Conservation (phyloP, 2,797 vertebrate species). For the Myiothlypis chrysogaster region DNA sequence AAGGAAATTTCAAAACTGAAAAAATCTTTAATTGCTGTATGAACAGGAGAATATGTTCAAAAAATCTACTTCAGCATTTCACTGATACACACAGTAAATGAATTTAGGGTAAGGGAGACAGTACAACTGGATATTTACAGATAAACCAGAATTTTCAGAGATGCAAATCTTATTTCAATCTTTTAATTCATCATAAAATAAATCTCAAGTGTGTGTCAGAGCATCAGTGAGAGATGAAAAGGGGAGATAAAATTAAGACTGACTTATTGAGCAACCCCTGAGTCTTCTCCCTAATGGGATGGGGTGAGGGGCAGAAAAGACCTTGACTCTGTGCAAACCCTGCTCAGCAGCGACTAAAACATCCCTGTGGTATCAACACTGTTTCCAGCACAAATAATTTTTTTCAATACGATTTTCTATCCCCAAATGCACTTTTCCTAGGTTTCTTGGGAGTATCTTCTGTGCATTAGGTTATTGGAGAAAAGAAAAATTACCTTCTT, state of each 20-base stretch:
- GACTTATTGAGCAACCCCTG: fast-evolving
- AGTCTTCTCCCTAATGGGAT: neutral
- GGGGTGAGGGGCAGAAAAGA: neutral
- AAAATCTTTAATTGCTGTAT: neutral
- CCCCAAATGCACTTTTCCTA: neutral
- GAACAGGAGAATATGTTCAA: neutral
- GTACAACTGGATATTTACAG: neutral
- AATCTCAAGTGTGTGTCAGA: neutral
- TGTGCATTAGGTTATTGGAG: neutral
- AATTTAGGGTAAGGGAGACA: neutral
- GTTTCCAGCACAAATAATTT: neutral
- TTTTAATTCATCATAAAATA: neutral
- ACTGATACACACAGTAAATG: neutral
- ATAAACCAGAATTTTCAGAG: neutral
- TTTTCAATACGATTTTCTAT: neutral
- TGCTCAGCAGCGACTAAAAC: neutral
- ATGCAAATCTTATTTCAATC: neutral
- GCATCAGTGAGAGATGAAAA: neutral
- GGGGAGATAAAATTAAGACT: neutral
- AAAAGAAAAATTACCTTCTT: neutral
- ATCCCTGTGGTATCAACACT: neutral
- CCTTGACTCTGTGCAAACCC: neutral
- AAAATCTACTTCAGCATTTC: neutral
- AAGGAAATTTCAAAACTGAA: neutral
- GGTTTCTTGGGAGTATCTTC: neutral